Conservation (phyloP, 2,888 invertebrate species). For the Drosophila helvetica region DNA sequence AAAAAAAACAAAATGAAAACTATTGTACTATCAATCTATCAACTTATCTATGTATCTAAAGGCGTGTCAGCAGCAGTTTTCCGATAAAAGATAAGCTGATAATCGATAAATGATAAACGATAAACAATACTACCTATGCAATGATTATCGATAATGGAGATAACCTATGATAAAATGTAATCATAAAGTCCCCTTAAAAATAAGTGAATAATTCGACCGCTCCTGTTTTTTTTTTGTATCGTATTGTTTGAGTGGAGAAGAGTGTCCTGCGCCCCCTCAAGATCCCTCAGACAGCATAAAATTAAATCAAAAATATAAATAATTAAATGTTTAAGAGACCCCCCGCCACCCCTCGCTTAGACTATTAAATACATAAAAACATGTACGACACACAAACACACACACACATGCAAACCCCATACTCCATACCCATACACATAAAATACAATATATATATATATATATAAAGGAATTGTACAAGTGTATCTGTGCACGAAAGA, state of each 20-base stretch:
- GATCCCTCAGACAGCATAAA: slow-evolving; percentile 19
- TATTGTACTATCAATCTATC: slow-evolving; percentile 46
- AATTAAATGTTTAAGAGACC: slow-evolving; percentile 36
- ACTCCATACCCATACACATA: slow-evolving; percentile 1
- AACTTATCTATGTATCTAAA: slow-evolving; percentile 5
- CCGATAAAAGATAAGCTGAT: neutral
- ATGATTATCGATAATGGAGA: slow-evolving; percentile 45
- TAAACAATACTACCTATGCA: slow-evolving; percentile 65
- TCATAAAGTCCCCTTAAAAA: neutral
- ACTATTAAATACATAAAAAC: slow-evolving; percentile 8
- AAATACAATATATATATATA: neutral
- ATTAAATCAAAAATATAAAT: slow-evolving; percentile 38
- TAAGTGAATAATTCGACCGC: neutral
- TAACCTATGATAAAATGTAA: slow-evolving; percentile 63
- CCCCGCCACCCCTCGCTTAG: slow-evolving; percentile 20
- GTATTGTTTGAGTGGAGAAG: slow-evolving; percentile 14
- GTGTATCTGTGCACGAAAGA: slow-evolving; percentile 5
- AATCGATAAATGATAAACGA: slow-evolving; percentile 26
- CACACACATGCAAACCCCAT: neutral
- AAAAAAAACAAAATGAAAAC: slow-evolving; percentile 6
- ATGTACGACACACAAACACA: slow-evolving; percentile 14
- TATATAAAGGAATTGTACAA: neutral
- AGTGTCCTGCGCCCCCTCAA: neutral
- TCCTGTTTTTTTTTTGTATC: slow-evolving; percentile 37
- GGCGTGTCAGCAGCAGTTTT: neutral